A percentile compares a stretch with the other conserved stretches of the same genome.
Evolutionary conservation across 2,888 invertebrate species (phyloP).

Genomic region (Agapostemon virescens): DNA sequence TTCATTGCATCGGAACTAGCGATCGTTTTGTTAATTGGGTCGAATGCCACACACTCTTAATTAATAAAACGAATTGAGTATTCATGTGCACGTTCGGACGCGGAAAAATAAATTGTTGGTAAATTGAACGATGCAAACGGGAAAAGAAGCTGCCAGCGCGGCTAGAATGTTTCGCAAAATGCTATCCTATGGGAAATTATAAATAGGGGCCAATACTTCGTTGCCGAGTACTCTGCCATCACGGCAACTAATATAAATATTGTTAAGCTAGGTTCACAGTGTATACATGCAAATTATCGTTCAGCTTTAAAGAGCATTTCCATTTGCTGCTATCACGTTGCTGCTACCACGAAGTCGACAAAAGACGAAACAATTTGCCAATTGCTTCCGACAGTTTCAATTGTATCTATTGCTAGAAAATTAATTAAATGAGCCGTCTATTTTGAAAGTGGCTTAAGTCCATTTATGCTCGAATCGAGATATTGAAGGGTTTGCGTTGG

Average conservation of each 20-base stretch:
- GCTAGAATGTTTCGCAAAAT: conserved; percentile 29
- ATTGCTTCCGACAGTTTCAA: not conserved
- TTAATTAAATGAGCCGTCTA: not conserved
- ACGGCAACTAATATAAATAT: conserved; percentile 45
- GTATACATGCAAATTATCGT: conserved; percentile 26
- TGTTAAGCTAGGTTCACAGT: conserved; percentile 34
- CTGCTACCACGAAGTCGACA: too few relatives aligned
- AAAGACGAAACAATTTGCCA: not conserved
- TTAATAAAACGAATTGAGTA: conserved; percentile 32
- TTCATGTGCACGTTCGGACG: not conserved
- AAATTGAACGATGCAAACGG: conserved; percentile 44
- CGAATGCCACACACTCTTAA: not conserved
- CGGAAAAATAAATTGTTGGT: conserved; percentile 25
- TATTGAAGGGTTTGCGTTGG: too few relatives aligned
- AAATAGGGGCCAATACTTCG: conserved; percentile 51
- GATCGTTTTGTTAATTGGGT: conserved; percentile 24
- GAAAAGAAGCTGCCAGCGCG: conserved; percentile 28
- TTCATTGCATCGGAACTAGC: not conserved
- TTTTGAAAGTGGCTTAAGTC: too few relatives aligned
- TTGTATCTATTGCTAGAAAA: not conserved
- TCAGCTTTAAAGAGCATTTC: not conserved
- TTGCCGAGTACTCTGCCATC: conserved; percentile 15
- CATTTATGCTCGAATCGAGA: too few relatives aligned
- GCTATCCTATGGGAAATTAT: conserved; percentile 56
- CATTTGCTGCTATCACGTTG: too few relatives aligned